These are phyloP conservation scores for Steatocranus sp. DNA, from an alignment of 2,797 vertebrate genomes.

Conservation along the genomic window DNA sequence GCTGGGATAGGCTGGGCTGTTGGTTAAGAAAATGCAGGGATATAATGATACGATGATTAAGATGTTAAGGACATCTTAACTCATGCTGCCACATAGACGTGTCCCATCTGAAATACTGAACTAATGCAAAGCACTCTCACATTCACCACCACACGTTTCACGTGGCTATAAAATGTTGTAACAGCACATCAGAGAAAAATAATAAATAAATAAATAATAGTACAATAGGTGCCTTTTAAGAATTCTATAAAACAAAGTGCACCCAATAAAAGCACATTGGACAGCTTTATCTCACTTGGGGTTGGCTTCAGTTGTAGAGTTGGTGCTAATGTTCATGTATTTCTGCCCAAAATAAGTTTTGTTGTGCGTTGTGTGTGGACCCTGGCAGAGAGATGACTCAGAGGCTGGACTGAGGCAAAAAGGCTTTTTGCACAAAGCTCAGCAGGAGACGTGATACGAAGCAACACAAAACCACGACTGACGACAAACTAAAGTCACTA, in stretches of 20 bases:
- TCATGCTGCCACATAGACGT: neutral
- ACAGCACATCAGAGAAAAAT: neutral
- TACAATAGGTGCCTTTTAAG: neutral
- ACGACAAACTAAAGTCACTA: neutral
- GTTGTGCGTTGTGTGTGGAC: neutral
- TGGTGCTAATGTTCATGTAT: neutral
- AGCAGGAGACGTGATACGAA: neutral
- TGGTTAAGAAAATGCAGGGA: neutral
- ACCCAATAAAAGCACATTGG: neutral
- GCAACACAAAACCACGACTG: neutral
- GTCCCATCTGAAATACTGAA: neutral
- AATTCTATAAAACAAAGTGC: neutral
- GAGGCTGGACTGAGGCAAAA: neutral
- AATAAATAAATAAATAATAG: neutral
- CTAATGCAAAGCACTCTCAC: neutral
- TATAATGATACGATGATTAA: neutral
- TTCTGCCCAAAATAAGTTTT: neutral
- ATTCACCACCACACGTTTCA: neutral
- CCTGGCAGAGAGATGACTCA: slow-evolving; percentile 20
- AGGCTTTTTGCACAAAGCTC: neutral
- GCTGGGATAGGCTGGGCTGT: neutral
- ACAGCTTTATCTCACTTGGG: neutral
- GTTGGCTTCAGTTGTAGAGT: neutral
- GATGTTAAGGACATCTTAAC: neutral
- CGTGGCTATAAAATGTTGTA: neutral